Evolutionary conservation across 2,797 vertebrate genomes (phyloP), one percentile per base, ranked within the genome.

Genomic region (Propithecus deckenii): DNA sequence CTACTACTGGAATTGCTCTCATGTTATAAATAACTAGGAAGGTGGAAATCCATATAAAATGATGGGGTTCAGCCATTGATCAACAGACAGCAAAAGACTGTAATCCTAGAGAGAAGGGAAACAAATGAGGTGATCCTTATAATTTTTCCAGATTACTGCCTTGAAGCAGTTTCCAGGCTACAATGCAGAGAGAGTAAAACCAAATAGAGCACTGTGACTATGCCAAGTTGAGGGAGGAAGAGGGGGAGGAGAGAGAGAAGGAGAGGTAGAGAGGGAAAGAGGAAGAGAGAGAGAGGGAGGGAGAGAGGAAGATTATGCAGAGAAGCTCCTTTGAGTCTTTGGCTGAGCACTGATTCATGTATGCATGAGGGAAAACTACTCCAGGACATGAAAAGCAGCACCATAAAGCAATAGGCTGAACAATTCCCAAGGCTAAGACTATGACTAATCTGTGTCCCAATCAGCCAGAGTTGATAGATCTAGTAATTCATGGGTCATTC

Each of bases 101-200:
- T 52, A 88, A 48, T 81, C 41, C 22, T 65, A 38, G 41, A 87
- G 4, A 79, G 43, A 96, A 83, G 22, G 50, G 14, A 75, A 89
- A 85, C 57, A 75, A 96, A 76, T 89, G 69, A 94, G 61, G 25
- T 23, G 41, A 96, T 25, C 1, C 28, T 91, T 89, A 41, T 17
- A 71, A 55, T 94, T 97, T 93, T 59, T 48, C 35, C 38, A 59
- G 63, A 43, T 78, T 84, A 74, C 65, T 90, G 78, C 81, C 59
- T 85, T 32, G 30, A 94, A 93, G 14, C 28, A 71, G 14, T 52
- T 85, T 93, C 35, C 57, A 81, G 46, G 57, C 15, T 75, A n/a
- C 14, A 79, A 17, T 78, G 61, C 28, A 79, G 28, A 92, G 8
- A 67, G 0, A 79, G 23, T 25, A 55, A 85, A 75, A 61, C 65